A percentile compares a stretch with the other conserved stretches of the same genome.
Conservation (phyloP, 2,797 vertebrate species). For the Gymnothorax reevesii region DNA sequence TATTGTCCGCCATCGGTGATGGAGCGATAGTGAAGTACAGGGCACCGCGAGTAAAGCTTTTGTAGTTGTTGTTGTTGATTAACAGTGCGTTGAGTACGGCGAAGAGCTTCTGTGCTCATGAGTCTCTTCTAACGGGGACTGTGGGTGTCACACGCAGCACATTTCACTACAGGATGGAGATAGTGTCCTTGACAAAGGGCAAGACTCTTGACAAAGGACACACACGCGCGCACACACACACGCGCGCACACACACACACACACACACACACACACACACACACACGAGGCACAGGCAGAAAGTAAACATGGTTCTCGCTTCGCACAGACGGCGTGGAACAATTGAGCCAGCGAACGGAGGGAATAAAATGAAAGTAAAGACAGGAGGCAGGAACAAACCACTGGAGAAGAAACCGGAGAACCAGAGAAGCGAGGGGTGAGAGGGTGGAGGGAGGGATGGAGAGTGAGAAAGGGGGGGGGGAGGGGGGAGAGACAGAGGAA, state of each 20-base stretch:
- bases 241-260: not conserved
- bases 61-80: not conserved
- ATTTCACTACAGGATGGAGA: not conserved
- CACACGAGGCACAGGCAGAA: not conserved
- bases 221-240: not conserved
- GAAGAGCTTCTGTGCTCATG: not conserved
- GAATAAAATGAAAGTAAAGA: not conserved
- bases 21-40: not conserved
- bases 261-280: not conserved
- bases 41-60: not conserved
- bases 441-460: not conserved
- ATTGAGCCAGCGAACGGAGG: not conserved
- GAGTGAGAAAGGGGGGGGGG: constrained; percentile 1
- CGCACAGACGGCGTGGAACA: not conserved
- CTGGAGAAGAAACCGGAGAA: not conserved
- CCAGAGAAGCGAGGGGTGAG: not conserved
- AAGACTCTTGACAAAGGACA: not conserved
- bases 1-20: not conserved
- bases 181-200: constrained; percentile 1
- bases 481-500: not conserved
- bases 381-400: not conserved
- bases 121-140: too few relatives aligned
- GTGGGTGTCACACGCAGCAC: not conserved
- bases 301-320: not conserved
- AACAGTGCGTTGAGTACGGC: not conserved